These are phyloP conservation scores for Bombus huntii DNA, from an alignment of 1,140 invertebrate species.

Conservation along the genomic window DNA sequence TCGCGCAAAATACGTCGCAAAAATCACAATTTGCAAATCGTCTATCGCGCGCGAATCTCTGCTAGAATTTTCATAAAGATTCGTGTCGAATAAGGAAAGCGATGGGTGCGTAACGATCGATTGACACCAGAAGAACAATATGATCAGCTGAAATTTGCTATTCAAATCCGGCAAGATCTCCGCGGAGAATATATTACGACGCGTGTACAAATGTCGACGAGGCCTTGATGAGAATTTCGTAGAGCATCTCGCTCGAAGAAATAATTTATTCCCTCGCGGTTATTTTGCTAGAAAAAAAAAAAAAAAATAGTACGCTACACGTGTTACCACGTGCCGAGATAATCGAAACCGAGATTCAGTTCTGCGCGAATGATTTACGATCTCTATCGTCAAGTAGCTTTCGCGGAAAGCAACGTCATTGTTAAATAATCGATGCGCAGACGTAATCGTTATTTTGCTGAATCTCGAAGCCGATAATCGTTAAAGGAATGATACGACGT, in stretches of 20 bases:
- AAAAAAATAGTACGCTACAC: neutral
- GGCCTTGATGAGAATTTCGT: constrained; percentile 39
- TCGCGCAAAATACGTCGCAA: neutral
- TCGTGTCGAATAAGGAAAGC: neutral
- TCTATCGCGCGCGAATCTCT: neutral
- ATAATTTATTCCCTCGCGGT: constrained; percentile 28
- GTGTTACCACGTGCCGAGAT: neutral
- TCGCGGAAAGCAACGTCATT: neutral
- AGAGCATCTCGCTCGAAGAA: neutral
- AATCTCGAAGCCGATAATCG: neutral
- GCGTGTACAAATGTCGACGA: constrained; percentile 23
- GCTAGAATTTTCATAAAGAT: neutral
- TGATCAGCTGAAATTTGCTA: constrained; percentile 55
- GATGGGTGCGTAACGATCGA: neutral
- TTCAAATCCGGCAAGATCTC: constrained; percentile 49
- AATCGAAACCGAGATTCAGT: neutral
- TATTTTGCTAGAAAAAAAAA: neutral
- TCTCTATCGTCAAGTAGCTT: neutral
- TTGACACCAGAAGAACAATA: constrained; percentile 16
- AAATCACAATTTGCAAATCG: neutral
- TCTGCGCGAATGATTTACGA: neutral
- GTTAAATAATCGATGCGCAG: neutral
- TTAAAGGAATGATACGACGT: too few species aligned
- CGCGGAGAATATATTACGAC: constrained; percentile 10
- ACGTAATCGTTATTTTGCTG: neutral